Base-by-base conservation (phyloP, 2,797 vertebrate species). In the Anguilla marmorata region DNA sequence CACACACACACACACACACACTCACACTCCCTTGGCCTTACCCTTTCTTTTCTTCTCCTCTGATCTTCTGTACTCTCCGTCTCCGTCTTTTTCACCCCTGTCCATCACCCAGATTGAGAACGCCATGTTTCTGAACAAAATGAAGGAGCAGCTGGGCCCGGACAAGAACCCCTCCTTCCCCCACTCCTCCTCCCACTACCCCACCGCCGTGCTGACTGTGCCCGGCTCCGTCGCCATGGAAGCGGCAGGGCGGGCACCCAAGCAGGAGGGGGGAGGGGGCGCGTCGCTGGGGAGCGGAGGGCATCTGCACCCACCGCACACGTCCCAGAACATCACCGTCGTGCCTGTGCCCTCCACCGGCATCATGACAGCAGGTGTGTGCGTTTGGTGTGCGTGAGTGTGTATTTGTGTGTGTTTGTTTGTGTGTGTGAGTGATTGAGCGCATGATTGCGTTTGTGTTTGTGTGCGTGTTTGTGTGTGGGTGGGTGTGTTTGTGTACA, bases 101-200 rank as follows among this genome's bases (percentile, higher is more conserved):
- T 76, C 50, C 21, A 4, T 37, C 84, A 82, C 60, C 86, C 94
- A 99, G 98, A 97, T 99, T 86, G 98, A 99, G 91, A 99, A 99
- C 94, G 97, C 97, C 87, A 97, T 99, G 97, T 99, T 99, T 93
- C 97, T 99, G 93, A 99, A 99, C 95, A 99, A 99, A 93, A 96
- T 99, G 95, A 99, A 99, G 92, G 98, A 99, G 93, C 98, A 99
- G 90, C 96, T 97, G 8, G 89, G 96, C 87, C 96, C 97, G 90
- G 98, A 99, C 91, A 99, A 99, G 95, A 97, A 91, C 92, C 88
- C 89, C 2, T 88, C 96, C 94, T 96, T 98, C 96, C 88, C 97
- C 91, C 72, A 96, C 93, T 93, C 95, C 84, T 96, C 97, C n/a
- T 94, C 97, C 69, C 98, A 99, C 94, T 99, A 99, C 90, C 98